Base-by-base conservation (phyloP, 2,888 invertebrate species). In the Brenthis hecate region DNA sequence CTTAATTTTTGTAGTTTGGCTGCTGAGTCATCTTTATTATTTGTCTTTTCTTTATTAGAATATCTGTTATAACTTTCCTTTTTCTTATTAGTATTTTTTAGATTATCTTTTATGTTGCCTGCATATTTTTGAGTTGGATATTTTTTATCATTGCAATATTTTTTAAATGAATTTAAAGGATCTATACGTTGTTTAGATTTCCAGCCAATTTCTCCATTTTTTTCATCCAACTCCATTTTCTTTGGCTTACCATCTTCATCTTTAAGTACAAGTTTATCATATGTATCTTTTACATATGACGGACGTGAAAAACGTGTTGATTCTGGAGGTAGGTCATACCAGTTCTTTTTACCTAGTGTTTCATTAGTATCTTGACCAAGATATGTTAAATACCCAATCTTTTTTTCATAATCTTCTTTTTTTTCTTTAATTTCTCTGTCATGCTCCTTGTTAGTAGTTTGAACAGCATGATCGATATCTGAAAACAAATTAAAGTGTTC, bases 331-430 rank as follows among this genome's bases (percentile, higher is more conserved):
- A 95, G 93, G 85, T 98, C 96, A 90, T 98, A 99, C 98, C 99
- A 99, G 77, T 96, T 97, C 77, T 95, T 95, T 80, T 96, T 96
- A 51, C 96, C 97, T n/a, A 96, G 94, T 3, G 95, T 95, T 89
- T 98, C 97, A 87, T 97, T 96, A 50, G 97, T 96, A 80, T 97
- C 97, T 88, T 99, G 99, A 0, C 99, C 99, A 66, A 99, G 93
- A 89, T 99, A 99, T 4, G 98, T 99, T 53, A 99, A 93, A 80
- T 98, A 97, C 0, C 99, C 99, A 81, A 99, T 98, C 91, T 98
- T 97, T 83, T 99, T 99, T 85, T 99, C 99, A 93, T 98, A 99
- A 78, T 98, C 98, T 85, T 99, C 99, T 82, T 96, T 95, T 83
- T 99, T 98, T 66, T 96, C 96, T 85, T 97, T 98, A 75, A 96